Conservation (phyloP, 1,140 invertebrate species). For the Pemphigus obesinymphae region DNA sequence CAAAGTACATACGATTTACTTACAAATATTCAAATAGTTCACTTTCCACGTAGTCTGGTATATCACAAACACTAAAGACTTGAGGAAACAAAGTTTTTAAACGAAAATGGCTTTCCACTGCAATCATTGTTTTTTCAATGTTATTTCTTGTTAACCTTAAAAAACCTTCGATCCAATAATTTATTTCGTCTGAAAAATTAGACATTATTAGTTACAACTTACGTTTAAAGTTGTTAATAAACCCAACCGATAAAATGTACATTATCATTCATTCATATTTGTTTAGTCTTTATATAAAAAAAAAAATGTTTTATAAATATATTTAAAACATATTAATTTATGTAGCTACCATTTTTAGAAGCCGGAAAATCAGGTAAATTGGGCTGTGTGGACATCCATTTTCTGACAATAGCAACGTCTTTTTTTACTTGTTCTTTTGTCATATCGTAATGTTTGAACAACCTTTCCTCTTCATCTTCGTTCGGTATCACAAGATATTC, state of each 20-base stretch:
- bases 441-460: conserved; percentile 34
- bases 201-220: too few relatives aligned
- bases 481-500: background rate
- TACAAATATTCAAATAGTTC: conserved; percentile 35
- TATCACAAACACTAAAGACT: background rate
- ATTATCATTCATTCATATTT: too few relatives aligned
- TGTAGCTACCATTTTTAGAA: conserved; percentile 31
- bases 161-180: conserved; percentile 41
- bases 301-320: background rate
- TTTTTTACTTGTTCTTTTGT: conserved; percentile 17
- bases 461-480: background rate
- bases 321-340: background rate
- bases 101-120: conserved; percentile 24
- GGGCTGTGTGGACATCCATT: conserved; percentile 47
- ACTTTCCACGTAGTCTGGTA: conserved; percentile 22
- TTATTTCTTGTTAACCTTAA: conserved; percentile 34
- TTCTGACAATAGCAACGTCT: conserved; percentile 45
- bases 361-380: conserved; percentile 46
- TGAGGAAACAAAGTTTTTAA: conserved; percentile 31
- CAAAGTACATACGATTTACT: background rate
- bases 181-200: conserved; percentile 23
- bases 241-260: too few relatives aligned
- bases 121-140: conserved; percentile 25
- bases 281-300: too few relatives aligned
- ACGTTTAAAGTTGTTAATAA: too few relatives aligned